These are phyloP conservation scores for Erpetoichthys calabaricus DNA, from an alignment of 2,797 vertebrate genomes.

Conservation along the genomic window DNA sequence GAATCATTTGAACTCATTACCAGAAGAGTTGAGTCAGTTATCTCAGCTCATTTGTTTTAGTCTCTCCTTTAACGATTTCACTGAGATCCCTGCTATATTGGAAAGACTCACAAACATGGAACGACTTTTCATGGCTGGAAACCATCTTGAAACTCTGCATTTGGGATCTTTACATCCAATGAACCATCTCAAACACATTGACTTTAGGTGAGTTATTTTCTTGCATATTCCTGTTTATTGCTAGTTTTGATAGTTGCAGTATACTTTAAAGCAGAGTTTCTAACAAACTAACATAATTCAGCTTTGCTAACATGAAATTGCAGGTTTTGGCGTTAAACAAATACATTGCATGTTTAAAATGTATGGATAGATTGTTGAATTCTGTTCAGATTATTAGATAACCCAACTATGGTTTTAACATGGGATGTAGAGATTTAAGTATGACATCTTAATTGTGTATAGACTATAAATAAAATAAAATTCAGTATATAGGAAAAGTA, in stretches of 20 bases:
- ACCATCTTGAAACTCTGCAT: conserved; percentile 60
- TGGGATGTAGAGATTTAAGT: too few species aligned
- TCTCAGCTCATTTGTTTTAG: conserved; percentile 73
- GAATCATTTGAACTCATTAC: conserved; percentile 71
- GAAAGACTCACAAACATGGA: conserved; percentile 64
- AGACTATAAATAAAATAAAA: too few species aligned
- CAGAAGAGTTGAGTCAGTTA: conserved; percentile 71
- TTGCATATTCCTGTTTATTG: too few species aligned
- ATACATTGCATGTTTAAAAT: too few species aligned
- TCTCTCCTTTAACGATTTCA: conserved; percentile 84
- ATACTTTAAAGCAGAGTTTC: not conserved
- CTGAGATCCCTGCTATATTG: conserved; percentile 63
- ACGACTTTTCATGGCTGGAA: conserved; percentile 80
- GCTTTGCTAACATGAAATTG: not conserved
- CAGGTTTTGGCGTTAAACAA: not conserved
- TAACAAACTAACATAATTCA: not conserved
- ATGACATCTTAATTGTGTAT: too few species aligned
- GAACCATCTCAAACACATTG: conserved; percentile 72
- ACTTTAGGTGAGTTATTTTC: conserved; percentile 64
- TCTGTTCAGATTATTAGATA: too few species aligned
- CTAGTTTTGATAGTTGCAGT: too few species aligned
- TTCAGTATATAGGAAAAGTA: too few species aligned
- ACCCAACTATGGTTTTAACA: too few species aligned
- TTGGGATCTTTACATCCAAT: conserved; percentile 57
- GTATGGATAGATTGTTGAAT: too few species aligned